phyloP scores from a whole-genome alignment of 2,888 invertebrate genomes.

The Chloroclystis v-ata region DNA sequence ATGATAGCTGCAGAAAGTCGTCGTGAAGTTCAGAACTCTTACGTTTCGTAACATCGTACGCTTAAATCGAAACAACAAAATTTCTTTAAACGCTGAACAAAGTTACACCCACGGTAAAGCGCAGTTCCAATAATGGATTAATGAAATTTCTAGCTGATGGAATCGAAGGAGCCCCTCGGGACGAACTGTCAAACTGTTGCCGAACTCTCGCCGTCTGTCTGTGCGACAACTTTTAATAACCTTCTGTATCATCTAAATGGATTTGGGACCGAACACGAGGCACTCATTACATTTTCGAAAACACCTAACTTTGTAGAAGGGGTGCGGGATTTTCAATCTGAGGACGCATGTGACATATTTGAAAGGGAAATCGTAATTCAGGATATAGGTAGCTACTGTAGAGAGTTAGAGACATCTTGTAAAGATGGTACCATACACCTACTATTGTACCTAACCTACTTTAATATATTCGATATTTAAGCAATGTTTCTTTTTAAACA shows the following conservation, averaged over 20 bases:
- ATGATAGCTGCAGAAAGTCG: neutral
- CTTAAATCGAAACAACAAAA: slow-evolving; percentile 5
- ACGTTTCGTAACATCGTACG: neutral
- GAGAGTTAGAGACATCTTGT: slow-evolving; percentile 4
- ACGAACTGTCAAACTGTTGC: slow-evolving; percentile 63
- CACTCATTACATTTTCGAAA: slow-evolving; percentile 45
- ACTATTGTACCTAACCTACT: too few species aligned
- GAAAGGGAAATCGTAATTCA: slow-evolving; percentile 9
- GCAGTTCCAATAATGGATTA: slow-evolving; percentile 62
- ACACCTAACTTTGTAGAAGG: slow-evolving; percentile 32
- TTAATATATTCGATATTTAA: too few species aligned
- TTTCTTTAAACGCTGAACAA: slow-evolving; percentile 21
- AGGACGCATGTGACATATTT: slow-evolving; percentile 20
- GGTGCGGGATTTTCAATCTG: slow-evolving; percentile 23
- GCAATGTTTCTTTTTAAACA: too few species aligned
- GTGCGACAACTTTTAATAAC: slow-evolving; percentile 74
- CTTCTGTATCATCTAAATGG: slow-evolving; percentile 70
- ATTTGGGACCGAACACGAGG: slow-evolving; percentile 50
- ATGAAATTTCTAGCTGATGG: slow-evolving; percentile 65
- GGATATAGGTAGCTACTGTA: too few species aligned
- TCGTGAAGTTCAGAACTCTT: too few species aligned
- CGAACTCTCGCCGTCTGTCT: slow-evolving; percentile 59
- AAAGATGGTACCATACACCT: neutral
- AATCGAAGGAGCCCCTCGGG: slow-evolving; percentile 62
- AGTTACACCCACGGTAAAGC: slow-evolving; percentile 25